These are phyloP conservation scores for Melanerpes formicivorus DNA, from an alignment of 2,113 vertebrate species.

Conservation along the genomic window DNA sequence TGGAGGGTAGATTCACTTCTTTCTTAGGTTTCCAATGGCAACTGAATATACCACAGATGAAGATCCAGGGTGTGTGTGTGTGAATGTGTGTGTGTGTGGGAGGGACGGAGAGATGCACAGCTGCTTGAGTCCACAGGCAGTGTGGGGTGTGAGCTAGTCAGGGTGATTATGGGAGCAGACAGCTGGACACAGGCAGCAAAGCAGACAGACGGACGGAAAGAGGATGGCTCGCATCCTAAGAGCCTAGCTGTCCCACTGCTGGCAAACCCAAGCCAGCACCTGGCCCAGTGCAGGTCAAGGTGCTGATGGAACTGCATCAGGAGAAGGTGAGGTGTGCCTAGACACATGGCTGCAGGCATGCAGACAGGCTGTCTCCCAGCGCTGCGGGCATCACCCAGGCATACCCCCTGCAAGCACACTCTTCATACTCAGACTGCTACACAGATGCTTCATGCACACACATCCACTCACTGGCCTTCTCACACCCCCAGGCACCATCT, in stretches of 20 bases:
- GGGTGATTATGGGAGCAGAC: slow-evolving; percentile 21
- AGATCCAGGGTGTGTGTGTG: slow-evolving; percentile 65
- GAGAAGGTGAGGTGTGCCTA: neutral
- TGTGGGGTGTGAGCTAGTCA: slow-evolving; percentile 41
- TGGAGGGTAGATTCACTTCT: slow-evolving; percentile 84
- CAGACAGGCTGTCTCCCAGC: neutral
- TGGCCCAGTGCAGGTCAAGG: neutral
- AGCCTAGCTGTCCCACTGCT: neutral
- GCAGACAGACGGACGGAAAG: neutral
- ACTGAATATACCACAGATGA: slow-evolving; percentile 84
- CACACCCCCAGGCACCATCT: neutral
- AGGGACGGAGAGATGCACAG: slow-evolving; percentile 61
- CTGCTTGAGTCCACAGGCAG: slow-evolving; percentile 69
- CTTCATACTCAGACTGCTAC: neutral
- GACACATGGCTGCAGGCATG: rapidly evolving
- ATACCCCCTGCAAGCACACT: neutral
- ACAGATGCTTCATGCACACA: neutral
- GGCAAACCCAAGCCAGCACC: neutral
- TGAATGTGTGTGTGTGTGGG: slow-evolving; percentile 40
- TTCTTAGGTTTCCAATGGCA: slow-evolving; percentile 87
- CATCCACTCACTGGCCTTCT: neutral
- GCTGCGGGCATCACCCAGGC: neutral
- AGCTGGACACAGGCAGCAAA: neutral
- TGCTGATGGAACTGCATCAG: rapidly evolving
- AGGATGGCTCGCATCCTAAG: neutral